A percentile compares a stretch with the other conserved stretches of the same genome.
These are phyloP conservation scores for Rhinogobio ventralis DNA, from an alignment of 2,797 vertebrate genomes.

Conservation along the genomic window DNA sequence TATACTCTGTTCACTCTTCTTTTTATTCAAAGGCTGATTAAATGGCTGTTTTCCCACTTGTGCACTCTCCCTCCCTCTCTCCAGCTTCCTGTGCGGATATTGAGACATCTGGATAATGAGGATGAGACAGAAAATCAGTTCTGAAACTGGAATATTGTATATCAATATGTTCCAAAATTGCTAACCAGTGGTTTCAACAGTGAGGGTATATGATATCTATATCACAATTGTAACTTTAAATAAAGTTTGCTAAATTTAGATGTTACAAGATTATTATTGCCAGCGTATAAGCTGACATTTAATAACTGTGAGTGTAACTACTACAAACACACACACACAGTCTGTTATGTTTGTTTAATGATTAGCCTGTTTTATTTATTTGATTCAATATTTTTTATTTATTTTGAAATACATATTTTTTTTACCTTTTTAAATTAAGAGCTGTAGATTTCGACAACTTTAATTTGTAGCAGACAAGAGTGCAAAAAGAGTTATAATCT, in stretches of 20 bases:
- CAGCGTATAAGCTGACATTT: no score
- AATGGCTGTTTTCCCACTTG: conserved; percentile 18
- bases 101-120: conserved; percentile 46
- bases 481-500: not conserved
- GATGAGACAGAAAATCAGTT: conserved; percentile 13
- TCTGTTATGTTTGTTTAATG: not conserved
- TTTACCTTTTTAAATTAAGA: not conserved
- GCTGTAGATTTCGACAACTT: not conserved
- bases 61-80: conserved; percentile 17
- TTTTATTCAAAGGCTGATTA: conserved; percentile 34
- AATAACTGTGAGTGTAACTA: no score
- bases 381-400: not conserved
- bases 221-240: not conserved
- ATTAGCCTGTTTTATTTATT: not conserved
- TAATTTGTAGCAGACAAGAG: not conserved
- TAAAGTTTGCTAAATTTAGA: not conserved
- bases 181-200: not conserved
- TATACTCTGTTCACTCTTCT: conserved; percentile 44
- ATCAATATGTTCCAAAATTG: not conserved
- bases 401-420: not conserved
- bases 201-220: not conserved
- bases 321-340: not conserved
- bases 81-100: conserved; percentile 24
- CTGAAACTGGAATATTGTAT: not conserved
- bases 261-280: not conserved